Evolutionary conservation across 2,797 vertebrate species (phyloP), one percentile per base, ranked within the genome.

Genomic region (Chaetophractus vellerosus): DNA sequence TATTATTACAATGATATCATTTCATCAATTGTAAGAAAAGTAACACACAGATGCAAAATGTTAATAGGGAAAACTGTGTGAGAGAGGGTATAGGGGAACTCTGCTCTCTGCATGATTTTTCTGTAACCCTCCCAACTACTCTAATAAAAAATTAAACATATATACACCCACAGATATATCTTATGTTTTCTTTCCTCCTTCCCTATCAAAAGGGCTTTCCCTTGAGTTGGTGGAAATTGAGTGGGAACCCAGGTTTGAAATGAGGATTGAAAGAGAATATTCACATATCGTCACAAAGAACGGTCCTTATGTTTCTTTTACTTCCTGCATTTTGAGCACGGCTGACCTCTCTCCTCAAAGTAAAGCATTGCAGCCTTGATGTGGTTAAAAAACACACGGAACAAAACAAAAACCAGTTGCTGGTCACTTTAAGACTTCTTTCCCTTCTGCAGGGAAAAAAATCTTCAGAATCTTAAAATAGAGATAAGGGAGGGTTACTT

Each of bases 281-380:
- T 76, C 48, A 93, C 57, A 28, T 92, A 38, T 81, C 64, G 95
- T 95, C 45, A 19, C 63, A 33, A 93, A 95, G 88, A 94, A 91
- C 31, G 7, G 24, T 38, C 66, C 41, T 76, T 82, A 50, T 90
- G 95, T 87, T 95, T 86, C 83, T 86, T 82, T 66, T 24, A 41
- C 83, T 91, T 90, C 93, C 95, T 93, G 82, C 41, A 36, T 96
- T 96, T 93, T 52, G 82, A 81, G 94, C 79, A 88, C 38, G 72
- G 85, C 78, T 92, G 72, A 94, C 88, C 50, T 96, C 48, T 75
- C 68, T 92, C 90, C 87, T 91, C 88, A 76, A 89, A 96, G 71
- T 74, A 79, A 90, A 93, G 83, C 69, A 83, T 24, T 68, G 33
- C 71, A 82, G 93, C 64, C 87, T 93, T 89, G 87, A 93, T 91